Evolutionary conservation across 2,888 invertebrate genomes (phyloP).

Genomic region (Campoplex capitator): DNA sequence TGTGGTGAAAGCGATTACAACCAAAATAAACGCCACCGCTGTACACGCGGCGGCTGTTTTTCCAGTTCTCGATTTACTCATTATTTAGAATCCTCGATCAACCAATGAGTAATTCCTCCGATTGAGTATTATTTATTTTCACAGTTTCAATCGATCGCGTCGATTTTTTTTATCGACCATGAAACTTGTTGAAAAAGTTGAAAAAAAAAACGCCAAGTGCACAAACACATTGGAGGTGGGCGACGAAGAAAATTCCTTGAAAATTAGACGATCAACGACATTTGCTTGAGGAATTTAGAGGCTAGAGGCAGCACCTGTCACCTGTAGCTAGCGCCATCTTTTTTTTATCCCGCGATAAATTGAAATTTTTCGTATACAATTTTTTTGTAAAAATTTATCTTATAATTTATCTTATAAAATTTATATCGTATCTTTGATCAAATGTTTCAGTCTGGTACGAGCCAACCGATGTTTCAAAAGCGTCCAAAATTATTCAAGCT

Average conservation of each 20-base stretch:
- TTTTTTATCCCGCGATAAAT: not conserved
- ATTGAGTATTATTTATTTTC: not conserved
- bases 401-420: not conserved
- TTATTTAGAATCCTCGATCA: constrained; percentile 51
- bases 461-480: constrained; percentile 93
- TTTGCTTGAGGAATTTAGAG: constrained; percentile 29
- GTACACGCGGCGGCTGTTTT: constrained; percentile 93
- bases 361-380: not conserved
- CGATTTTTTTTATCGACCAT: not conserved
- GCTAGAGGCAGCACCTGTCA: constrained; percentile 58
- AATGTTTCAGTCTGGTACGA: constrained; percentile 92
- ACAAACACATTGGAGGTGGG: constrained; percentile 8
- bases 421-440: not conserved
- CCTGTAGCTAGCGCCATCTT: not conserved
- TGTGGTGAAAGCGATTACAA: constrained; percentile 96
- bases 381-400: too few relatives aligned
- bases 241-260: constrained; percentile 13
- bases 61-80: constrained; percentile 91
- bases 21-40: constrained; percentile 92
- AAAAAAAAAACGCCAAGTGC: constrained; percentile 34
- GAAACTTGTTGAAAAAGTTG: not conserved
- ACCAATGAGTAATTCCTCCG: not conserved
- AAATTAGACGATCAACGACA: not conserved
- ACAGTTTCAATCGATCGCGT: not conserved
- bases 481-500: constrained; percentile 88